Evolutionary conservation across 1,140 invertebrate genomes (phyloP), one percentile per base, ranked within the genome.

Genomic region (Brevipalpus yothersi): DNA sequence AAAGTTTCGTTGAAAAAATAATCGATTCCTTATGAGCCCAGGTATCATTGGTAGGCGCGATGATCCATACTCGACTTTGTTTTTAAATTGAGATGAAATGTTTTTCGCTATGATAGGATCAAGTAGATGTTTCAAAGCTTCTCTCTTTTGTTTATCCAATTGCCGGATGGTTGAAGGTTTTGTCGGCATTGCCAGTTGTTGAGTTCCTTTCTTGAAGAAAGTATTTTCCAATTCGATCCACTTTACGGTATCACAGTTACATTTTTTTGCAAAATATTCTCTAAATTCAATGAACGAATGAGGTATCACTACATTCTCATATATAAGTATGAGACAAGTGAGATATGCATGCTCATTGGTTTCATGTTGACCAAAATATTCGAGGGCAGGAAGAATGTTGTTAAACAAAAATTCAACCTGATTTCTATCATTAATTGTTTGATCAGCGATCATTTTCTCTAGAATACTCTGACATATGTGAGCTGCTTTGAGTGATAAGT

Each of bases 321-420:
- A 51, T 19, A 51, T 51, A 17, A 19, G n/a, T 4, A 19, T 5
- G 1, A 51, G 9, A n/a, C n/a, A 51, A 11, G 41, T 17, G 13
- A 61, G 45, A 10, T 41, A 57, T 41, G 19, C 31, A 10, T 23
- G 41, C 0, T 23, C 23, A 57, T 61, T 61, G 45, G 58, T 54
- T 45, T 61, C 60, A 23, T 61, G 53, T 43, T 61, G 54, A 2
- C 60, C 60, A 51, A 58, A 61, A 41, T 41, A 56, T 43, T 23
- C 13, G 7, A 61, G 40, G 2, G 31, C 41, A 19, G 10, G 58
- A 49, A 60, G 41, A 17, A 59, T 40, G 17, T 59, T 39, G 17
- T 53, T 40, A 19, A 59, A 40, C 5, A 51, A 23, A 41, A 59
- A 59, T 31, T 13, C 15, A 31, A 13, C 41, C 5, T 39, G 43